Base-by-base conservation (phyloP, 2,888 invertebrate genomes). In the Azorinus chamasolen region DNA sequence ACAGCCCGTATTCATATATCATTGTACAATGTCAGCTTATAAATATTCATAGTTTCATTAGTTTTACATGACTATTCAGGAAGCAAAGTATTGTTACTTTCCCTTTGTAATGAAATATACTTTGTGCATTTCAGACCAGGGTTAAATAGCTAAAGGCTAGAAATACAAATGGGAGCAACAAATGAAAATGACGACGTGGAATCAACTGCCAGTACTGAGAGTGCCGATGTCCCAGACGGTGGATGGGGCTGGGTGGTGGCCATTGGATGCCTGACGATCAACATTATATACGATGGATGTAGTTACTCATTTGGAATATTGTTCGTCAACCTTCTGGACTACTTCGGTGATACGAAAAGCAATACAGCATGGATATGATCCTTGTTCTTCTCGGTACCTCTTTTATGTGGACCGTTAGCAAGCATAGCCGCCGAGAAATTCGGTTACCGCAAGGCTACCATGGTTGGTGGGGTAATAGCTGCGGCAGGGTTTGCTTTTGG, bases 221-320 rank as follows among this genome's bases (percentile, higher is more conserved):
- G 10, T 32, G 32, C 5, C 5, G 32, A 32, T 10, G 24, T 25
- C 16, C 66, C 66, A 2, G 66, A 73, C 24, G 73, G 66, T 37
- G 97, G 97, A 16, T 97, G 96, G 96, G 97, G 97, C 4, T 98
- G 98, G 98, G 96, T 97, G 20, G 95, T 98, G 53, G 97, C 97
- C 0, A 95, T 96, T 73, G 97, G 97, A 22, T 96, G 97, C 0
- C 97, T 98, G 92, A 95, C 97, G 94, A 96, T 97, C 78, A 97
- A 97, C 92, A 94, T 97, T 78, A 97, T 98, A 87, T 97, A 97
- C 24, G 98, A 98, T 91, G 98, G 98, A 1, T 96, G 97, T 83
- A 97, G 97, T 0, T 97, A 97, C 93, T 96, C 97, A 79, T 97
- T 97, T 92, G 98, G 98, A 62, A 96, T 97, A 1, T 96, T 98